Base-by-base conservation (phyloP, 2,888 invertebrate species). In the Blastobasis adustella region DNA sequence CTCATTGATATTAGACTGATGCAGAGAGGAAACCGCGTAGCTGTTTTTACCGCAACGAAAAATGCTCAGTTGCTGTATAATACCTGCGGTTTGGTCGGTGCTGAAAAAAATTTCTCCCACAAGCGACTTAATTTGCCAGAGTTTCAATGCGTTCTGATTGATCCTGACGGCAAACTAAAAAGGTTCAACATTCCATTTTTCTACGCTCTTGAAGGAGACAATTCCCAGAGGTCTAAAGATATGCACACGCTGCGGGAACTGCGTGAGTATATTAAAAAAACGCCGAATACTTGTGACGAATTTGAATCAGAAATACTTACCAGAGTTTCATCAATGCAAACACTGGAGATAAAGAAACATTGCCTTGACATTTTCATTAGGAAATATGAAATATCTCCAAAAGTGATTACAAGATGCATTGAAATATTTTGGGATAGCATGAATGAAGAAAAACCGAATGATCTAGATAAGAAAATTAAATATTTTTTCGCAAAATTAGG, bases 1-100 rank as follows among this genome's bases (percentile, higher is more conserved):
- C 91, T 97, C 5, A 90, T 99, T 50, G 99, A 98, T 80, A 95
- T 99, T 53, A 97, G 98, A 93, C 91, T 96, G 4, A 91, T 96
- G 68, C 96, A 97, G 72, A 93, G 95, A 71, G 98, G 98, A 0
- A 93, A 94, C 8, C 93, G 96, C 79, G 94, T 98, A 6, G 95
- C 96, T 9, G 96, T 96, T 0, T 98, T 98, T 75, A 94, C 94
- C 46, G 96, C 97, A 0, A 93, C 95, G 46, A 97, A 96, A 78
- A 91, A 93, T 71, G 96, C 96, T 39, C 92, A 93, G 67, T 85
- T 97, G 37, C 69, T 97, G 4, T 96, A 96, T 71, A 93, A 94
- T 47, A 93, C 93, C 55, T 94, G 96, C 71, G 94, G 95, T 7
- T 85, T 97, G 52, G 90, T 97, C 73, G 96, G 96, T 4, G 89